phyloP scores from a whole-genome alignment of 2,888 invertebrate genomes.

The Phrixothrix hirtus region DNA sequence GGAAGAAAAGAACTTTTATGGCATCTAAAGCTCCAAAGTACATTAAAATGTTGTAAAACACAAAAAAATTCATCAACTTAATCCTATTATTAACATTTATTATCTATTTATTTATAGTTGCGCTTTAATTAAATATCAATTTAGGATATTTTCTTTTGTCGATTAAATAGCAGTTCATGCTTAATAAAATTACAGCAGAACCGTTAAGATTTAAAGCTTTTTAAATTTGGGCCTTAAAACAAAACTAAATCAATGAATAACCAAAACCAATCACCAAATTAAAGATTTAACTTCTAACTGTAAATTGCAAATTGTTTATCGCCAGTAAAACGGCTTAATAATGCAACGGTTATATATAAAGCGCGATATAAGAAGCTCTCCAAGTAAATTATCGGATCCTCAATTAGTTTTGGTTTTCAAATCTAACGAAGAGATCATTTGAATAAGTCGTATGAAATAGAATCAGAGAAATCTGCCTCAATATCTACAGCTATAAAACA shows the following conservation, averaged over 20 bases:
- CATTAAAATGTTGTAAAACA: constrained; percentile 29
- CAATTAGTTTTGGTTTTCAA: not conserved
- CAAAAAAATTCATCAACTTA: constrained; percentile 18
- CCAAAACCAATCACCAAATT: constrained; percentile 10
- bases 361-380: not conserved
- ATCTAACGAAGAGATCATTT: too few species aligned
- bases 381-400: not conserved
- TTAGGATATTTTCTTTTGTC: not conserved
- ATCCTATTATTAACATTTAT: constrained; percentile 15
- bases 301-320: constrained; percentile 4
- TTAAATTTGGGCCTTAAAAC: constrained; percentile 13
- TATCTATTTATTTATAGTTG: not conserved
- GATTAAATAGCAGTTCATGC: constrained; percentile 6
- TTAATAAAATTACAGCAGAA: constrained; percentile 14
- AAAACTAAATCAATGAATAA: constrained; percentile 9
- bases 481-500: too few species aligned
- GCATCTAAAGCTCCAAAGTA: constrained; percentile 22
- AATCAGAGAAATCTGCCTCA: too few species aligned
- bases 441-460: too few species aligned
- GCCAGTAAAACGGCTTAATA: too few species aligned
- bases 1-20: constrained; percentile 35
- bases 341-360: too few species aligned
- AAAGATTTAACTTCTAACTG: constrained; percentile 12
- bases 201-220: constrained; percentile 16
- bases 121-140: not conserved